These are phyloP conservation scores for Rhopalosiphum maidis DNA, from an alignment of 1,140 invertebrate species.

Conservation along the genomic window DNA sequence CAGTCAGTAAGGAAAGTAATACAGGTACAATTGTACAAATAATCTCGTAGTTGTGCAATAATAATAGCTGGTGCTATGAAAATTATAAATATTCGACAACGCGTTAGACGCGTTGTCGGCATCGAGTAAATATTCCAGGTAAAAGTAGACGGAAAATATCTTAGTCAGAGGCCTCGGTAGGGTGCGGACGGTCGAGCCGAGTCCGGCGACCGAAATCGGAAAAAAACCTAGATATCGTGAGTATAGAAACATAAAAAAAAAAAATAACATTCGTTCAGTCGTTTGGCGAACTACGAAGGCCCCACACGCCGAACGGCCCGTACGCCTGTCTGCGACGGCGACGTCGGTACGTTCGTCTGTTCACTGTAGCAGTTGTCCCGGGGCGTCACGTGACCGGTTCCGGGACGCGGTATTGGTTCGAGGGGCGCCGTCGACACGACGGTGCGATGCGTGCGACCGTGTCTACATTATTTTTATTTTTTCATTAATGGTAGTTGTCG, in stretches of 20 bases:
- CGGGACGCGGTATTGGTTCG: constrained; percentile 20
- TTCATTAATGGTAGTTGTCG: constrained; percentile 18
- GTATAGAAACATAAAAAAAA: background rate
- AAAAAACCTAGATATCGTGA: background rate
- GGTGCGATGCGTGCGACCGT: background rate
- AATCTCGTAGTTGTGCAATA: background rate
- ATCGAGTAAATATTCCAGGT: background rate
- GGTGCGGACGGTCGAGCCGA: background rate
- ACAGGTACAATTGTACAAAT: background rate
- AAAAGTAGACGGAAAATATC: background rate
- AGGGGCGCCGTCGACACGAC: background rate
- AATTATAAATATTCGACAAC: background rate
- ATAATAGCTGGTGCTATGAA: background rate
- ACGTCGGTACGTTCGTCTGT: background rate
- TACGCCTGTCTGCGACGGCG: background rate
- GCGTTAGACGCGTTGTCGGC: background rate
- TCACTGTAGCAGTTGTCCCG: background rate
- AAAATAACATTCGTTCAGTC: background rate
- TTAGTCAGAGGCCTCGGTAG: background rate
- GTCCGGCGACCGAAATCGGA: background rate
- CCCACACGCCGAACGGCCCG: background rate
- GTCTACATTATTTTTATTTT: background rate
- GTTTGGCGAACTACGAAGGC: background rate
- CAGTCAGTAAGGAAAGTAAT: background rate
- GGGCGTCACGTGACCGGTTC: constrained; percentile 49